Evolutionary conservation across 1,140 invertebrate species (phyloP).

Genomic region (Dendroctonus ponderosae): DNA sequence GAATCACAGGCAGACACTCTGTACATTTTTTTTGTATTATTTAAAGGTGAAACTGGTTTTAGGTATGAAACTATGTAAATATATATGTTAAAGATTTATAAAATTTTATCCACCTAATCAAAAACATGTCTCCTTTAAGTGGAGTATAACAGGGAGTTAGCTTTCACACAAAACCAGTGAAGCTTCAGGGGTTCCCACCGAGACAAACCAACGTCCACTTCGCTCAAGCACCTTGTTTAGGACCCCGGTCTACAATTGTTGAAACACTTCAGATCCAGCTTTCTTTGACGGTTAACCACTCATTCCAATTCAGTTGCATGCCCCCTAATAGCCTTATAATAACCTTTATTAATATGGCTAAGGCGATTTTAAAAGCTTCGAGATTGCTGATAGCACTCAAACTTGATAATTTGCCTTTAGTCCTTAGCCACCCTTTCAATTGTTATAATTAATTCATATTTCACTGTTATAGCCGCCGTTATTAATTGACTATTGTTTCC

Average conservation of each 20-base stretch:
- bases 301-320: conserved; percentile 31
- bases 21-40: too few species aligned
- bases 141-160: conserved; percentile 11
- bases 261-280: conserved; percentile 35
- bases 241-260: conserved; percentile 27
- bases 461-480: too few species aligned
- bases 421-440: too few species aligned
- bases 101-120: conserved; percentile 8
- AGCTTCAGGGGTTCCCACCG: conserved; percentile 35
- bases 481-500: too few species aligned
- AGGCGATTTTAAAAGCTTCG: conserved; percentile 14
- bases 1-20: too few species aligned
- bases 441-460: too few species aligned
- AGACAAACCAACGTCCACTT: conserved; percentile 37
- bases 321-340: conserved; percentile 38
- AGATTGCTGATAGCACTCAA: too few species aligned
- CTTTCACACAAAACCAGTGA: conserved; percentile 33
- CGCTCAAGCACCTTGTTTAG: conserved; percentile 32
- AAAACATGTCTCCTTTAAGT: conserved; percentile 16
- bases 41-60: too few species aligned
- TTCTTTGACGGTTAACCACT: conserved; percentile 38
- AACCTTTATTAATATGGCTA: conserved; percentile 34
- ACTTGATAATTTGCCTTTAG: too few species aligned
- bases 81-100: conserved; percentile 21
- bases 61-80: background rate